These are phyloP conservation scores for Artibeus lituratus DNA, from an alignment of 2,797 vertebrate genomes.

Conservation along the genomic window DNA sequence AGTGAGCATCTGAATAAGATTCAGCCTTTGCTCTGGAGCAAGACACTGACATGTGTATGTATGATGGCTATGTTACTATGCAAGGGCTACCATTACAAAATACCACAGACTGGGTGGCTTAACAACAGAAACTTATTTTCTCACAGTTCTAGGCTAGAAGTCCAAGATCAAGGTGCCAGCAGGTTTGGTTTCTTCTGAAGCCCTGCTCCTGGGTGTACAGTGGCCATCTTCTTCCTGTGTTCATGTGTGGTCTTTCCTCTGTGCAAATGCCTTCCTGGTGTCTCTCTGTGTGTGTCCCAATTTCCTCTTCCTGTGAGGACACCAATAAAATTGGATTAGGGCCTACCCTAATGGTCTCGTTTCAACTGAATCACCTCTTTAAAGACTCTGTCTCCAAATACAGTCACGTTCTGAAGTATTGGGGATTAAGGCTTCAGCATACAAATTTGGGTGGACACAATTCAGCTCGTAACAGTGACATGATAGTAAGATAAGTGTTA, in stretches of 20 bases:
- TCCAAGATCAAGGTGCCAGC: not conserved
- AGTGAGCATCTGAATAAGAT: not conserved
- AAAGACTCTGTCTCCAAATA: not conserved
- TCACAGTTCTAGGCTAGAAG: not conserved
- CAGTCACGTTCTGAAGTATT: not conserved
- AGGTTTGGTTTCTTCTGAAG: not conserved
- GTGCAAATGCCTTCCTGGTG: not conserved
- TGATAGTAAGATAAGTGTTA: not conserved
- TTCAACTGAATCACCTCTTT: not conserved
- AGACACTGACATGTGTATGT: not conserved
- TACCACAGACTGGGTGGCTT: not conserved
- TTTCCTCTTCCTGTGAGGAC: not conserved
- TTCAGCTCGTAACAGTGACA: not conserved
- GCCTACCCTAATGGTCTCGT: not conserved
- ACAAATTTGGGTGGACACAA: not conserved
- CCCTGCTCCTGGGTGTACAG: not conserved
- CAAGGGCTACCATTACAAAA: not conserved
- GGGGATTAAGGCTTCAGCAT: not conserved
- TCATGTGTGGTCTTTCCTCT: not conserved
- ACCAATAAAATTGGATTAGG: not conserved
- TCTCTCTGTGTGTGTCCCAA: not conserved
- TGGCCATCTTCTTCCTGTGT: not conserved
- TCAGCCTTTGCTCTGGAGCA: not conserved
- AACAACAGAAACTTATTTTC: not conserved
- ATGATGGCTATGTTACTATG: not conserved